These are phyloP conservation scores for Tetraneura akinire DNA, from an alignment of 1,140 invertebrate genomes.

Conservation along the genomic window DNA sequence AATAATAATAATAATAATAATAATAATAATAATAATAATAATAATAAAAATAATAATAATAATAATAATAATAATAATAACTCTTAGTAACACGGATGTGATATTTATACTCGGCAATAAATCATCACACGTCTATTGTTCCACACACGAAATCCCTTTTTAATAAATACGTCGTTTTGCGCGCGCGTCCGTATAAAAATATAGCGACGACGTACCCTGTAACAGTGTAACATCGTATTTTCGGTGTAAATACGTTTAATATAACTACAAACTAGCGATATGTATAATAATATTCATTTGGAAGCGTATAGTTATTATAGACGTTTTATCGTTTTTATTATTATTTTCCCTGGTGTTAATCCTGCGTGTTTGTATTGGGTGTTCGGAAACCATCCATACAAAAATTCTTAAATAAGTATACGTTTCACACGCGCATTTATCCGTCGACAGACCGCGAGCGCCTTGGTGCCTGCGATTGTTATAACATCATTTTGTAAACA, in stretches of 20 bases:
- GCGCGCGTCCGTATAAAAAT: neutral
- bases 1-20: too few relatives aligned
- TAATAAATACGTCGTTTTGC: constrained; percentile 9
- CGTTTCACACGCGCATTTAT: too few relatives aligned
- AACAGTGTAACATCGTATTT: neutral
- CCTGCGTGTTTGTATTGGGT: constrained; percentile 7
- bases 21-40: too few relatives aligned
- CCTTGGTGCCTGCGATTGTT: too few relatives aligned
- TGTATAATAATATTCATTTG: too few relatives aligned
- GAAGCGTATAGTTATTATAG: too few relatives aligned
- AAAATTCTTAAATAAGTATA: neutral
- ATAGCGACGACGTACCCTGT: too few relatives aligned
- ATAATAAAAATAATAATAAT: neutral
- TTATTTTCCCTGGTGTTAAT: neutral
- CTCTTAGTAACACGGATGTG: too few relatives aligned
- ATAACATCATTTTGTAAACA: too few relatives aligned
- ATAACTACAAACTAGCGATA: too few relatives aligned
- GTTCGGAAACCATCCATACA: neutral
- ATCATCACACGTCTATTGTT: constrained; percentile 34
- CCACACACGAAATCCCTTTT: neutral
- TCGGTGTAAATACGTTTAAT: too few relatives aligned
- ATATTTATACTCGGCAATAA: constrained; percentile 24
- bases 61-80: neutral
- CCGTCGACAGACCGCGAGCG: too few relatives aligned
- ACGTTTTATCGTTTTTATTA: neutral